Base-by-base conservation (phyloP, 2,113 vertebrate species). In the Ranitomeya variabilis region DNA sequence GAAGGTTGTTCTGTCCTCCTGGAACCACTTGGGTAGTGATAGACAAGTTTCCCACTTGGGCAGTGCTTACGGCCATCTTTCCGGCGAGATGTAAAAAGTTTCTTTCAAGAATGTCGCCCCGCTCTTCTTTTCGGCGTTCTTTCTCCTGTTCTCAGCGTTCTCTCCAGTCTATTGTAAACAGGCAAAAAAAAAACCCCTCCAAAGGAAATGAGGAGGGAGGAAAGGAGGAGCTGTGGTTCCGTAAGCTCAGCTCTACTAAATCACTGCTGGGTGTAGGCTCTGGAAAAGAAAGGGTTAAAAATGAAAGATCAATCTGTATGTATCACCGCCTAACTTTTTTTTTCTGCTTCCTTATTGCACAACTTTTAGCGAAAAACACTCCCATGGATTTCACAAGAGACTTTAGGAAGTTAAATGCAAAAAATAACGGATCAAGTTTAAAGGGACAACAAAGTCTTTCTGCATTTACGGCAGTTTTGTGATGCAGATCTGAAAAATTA, bases 21-120 rank as follows among this genome's bases (percentile, higher is more conserved):
- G 79, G 26, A 62, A 81, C 26, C 19, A 81, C 79, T 62, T 81
- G 55, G 7, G 79, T 81, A 2, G 79, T 62, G 79, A 81, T 81
- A 1, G 55, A 31, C 18, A 81, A 19, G 79, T 81, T 60, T 7
- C 79, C 79, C 21, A 81, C 0, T 19, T 81, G 79, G n/a, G 79
- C 57, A 81, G 55, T 81, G 26, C 57, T 81, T 0, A 21, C 23
- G 26, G 79, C 55, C 79, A 81, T 81, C 19, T 16, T 81, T 26
- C 18, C 4, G 54, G 7, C 19, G 15, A 16, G 55, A 26, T 26
- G 11, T 45, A 45, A 19, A 19, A 12, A 1, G 4, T 3, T 31
- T 6, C 21, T 80, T 15, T 80, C 2, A 1, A 45, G 37, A 45
- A 55, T 16, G 8, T 31, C 78, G 26, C 8, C n/a, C 8, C 4